Evolutionary conservation across 2,888 invertebrate genomes (phyloP).

Genomic region (Labia minor): DNA sequence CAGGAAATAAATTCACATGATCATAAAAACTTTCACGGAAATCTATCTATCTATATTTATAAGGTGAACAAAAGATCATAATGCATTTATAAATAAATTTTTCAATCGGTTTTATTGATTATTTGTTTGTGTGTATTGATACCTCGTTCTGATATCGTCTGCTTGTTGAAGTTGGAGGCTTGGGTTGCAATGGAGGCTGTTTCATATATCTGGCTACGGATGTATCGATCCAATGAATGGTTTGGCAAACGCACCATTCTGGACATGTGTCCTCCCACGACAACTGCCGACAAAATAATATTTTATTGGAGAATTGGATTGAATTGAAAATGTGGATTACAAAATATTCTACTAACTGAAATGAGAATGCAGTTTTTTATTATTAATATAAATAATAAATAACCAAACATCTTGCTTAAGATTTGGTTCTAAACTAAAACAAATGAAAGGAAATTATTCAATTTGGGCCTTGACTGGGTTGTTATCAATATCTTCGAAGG

Average conservation of each 20-base stretch:
- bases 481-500: neutral
- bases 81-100: too few relatives aligned
- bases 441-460: neutral
- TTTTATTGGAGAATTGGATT: neutral
- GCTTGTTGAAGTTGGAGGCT: neutral
- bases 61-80: too few relatives aligned
- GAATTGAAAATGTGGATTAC: neutral
- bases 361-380: neutral
- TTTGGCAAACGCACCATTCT: neutral
- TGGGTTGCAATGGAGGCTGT: neutral
- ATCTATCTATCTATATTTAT: too few relatives aligned
- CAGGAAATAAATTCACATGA: too few relatives aligned
- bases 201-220: neutral
- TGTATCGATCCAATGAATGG: neutral
- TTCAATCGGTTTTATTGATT: too few relatives aligned
- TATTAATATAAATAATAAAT: neutral
- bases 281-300: neutral
- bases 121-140: too few relatives aligned
- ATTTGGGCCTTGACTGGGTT: neutral
- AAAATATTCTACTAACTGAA: neutral
- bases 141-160: neutral
- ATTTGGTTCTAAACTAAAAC: neutral
- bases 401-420: neutral
- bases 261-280: neutral
- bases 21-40: too few relatives aligned